phyloP scores from a whole-genome alignment of 2,113 vertebrate genomes.

The Cercocebus atys region DNA sequence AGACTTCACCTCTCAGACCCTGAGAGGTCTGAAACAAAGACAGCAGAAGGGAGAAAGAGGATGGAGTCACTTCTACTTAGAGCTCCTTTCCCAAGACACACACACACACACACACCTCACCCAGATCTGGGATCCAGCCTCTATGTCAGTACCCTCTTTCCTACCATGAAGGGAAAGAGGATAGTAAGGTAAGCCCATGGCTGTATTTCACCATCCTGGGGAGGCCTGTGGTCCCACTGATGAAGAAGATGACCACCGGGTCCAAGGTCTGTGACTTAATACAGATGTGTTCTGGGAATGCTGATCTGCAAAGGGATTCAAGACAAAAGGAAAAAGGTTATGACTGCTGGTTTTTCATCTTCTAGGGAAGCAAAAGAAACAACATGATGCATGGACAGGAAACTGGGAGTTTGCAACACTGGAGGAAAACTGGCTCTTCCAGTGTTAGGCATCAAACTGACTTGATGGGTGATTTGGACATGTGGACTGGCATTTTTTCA shows the following conservation, averaged over 20 bases:
- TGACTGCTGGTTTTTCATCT: background rate
- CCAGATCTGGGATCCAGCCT: background rate
- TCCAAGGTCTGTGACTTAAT: conserved; percentile 85
- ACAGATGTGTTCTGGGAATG: conserved; percentile 85
- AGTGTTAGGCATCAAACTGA: background rate
- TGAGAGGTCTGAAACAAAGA: background rate
- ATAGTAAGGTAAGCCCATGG: conserved; percentile 68
- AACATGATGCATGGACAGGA: background rate
- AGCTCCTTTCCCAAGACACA: background rate
- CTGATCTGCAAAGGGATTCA: conserved; percentile 78
- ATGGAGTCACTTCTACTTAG: background rate
- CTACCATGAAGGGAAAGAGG: conserved; percentile 66
- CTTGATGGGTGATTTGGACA: background rate
- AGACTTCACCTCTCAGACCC: background rate
- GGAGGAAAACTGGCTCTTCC: background rate
- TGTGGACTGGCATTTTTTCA: background rate
- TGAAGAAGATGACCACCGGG: conserved; percentile 88
- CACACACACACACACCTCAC: too few species aligned
- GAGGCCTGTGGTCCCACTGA: conserved; percentile 89
- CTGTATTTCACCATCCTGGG: conserved; percentile 89
- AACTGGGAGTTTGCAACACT: background rate
- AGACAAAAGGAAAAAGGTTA: background rate
- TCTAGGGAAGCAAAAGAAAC: background rate
- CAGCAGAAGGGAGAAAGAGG: background rate
- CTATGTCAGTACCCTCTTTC: background rate